Base-by-base conservation (phyloP, 2,888 invertebrate genomes). In the Rugalucina vietnamica region DNA sequence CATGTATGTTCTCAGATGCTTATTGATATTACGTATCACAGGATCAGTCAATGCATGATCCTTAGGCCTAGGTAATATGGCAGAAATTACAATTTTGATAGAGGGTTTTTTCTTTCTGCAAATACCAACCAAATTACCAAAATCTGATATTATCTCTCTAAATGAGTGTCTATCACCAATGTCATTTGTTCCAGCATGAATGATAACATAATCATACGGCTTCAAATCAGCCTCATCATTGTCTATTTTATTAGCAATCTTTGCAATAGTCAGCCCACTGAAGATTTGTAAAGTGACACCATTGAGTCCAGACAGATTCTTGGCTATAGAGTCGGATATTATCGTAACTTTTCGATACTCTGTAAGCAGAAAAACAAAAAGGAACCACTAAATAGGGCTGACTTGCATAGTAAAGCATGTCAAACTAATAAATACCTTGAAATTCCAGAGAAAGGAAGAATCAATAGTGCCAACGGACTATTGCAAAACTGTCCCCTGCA, bases 291-390 rank as follows among this genome's bases (percentile, higher is more conserved):
- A 24, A 12, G 54, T 24, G 24, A 50, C 50, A 2, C 74, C 57
- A 65, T 76, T n/a, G n/a, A 76, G 39, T 14, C 76, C 65, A 36
- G 10, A 21, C 32, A 65, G 39, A 65, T 76, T 34, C 37, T 76
- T 76, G 10, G 39, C 32, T 37, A 65, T 65, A 8, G 60, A 57
- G 39, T 54, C 54, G 10, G 3, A 37, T 24, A 76, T 21, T 29
- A 60, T 21, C 32, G 21, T 34, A 29, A 65, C 57, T 37, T 43
- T 43, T 18, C 36, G 39, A 29, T 43, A 24, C 65, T 54, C 54
- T 54, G 54, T 8, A 54, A 54, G 24, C 24, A 54, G 18, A 54
- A 54, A 54, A 24, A 54, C 18, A 54, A 24, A 24, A 54, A 24
- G 24, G 24, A 54, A 54, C 24, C n/a, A n/a, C n/a, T n/a, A n/a